Base-by-base conservation (phyloP, 2,113 vertebrate species). In the Chloebia gouldiae region DNA sequence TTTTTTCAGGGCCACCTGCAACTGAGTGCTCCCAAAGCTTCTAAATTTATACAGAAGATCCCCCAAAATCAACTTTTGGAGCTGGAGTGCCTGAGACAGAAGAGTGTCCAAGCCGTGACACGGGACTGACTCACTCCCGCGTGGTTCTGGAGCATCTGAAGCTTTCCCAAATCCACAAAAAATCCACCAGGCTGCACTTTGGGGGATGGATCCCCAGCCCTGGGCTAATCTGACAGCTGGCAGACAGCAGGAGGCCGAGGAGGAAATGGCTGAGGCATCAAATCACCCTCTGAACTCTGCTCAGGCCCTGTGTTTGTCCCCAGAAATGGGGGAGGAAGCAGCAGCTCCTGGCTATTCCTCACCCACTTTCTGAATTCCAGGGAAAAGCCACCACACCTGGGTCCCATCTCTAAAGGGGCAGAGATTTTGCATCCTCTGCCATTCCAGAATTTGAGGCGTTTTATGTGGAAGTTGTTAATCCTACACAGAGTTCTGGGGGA, bases 201-300 rank as follows among this genome's bases (percentile, higher is more conserved):
- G 16, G 70, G 78, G 84, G 70, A 42, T 0, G 9, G 60, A 77
- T 25, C 60, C 30, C n/a, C 6, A 23, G 13, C 0, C 1, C 51
- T 63, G 91, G 13, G 47, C 64, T 51, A 66, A 9, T 9, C 12
- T 75, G 65, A 51, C 51, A 84, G 90, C 61, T 22, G 69, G 61
- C 2, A 89, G 54, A 28, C 47, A 70, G 81, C 59, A 11, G 21
- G 8, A 54, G 88, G 28, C 53, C 33, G 25, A 27, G 75, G 63
- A 97, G 96, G 97, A 97, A 96, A 97, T 96, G 86, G 71, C 8
- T 96, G 79, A 88, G 86, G 69, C 54, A 92, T 90, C 93, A 69
- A 63, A 94, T 97, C 96, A 96, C 25, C 28, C 75, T 69, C 8
- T 24, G 69, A 81, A 30, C 40, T 33, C 56, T 28, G 45, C 39